These are phyloP conservation scores for Melanotaenia boesemani DNA, from an alignment of 2,797 vertebrate genomes.

Conservation along the genomic window DNA sequence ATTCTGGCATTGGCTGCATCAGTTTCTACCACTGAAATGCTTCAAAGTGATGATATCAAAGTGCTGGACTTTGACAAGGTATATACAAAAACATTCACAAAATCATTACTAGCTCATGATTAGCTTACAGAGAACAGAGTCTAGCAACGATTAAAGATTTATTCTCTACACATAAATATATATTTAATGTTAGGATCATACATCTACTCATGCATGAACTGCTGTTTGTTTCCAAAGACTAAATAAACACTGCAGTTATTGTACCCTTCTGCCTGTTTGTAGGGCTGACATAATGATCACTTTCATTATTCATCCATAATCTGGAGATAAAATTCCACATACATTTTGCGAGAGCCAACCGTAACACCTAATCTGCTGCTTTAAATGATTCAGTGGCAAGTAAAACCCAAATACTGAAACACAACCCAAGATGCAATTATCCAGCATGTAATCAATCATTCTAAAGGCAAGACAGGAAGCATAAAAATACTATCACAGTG, in stretches of 20 bases:
- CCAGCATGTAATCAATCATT: background rate
- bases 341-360: background rate
- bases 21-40: background rate
- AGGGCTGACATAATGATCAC: background rate
- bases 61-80: background rate
- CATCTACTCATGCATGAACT: background rate
- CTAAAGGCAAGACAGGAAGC: background rate
- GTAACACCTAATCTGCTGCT: constrained; percentile 3
- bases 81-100: background rate
- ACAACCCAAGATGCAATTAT: background rate
- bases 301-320: constrained; percentile 9
- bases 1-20: background rate
- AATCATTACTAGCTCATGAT: background rate
- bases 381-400: background rate
- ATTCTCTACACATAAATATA: background rate
- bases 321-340: constrained; percentile 9
- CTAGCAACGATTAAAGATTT: background rate
- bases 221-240: constrained; percentile 1
- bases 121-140: background rate
- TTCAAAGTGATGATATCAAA: background rate
- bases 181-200: background rate
- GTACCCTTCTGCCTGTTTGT: background rate
- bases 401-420: constrained; percentile 4
- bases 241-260: background rate
- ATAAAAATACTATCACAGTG: background rate